Evolutionary conservation across 2,888 invertebrate species (phyloP), one percentile per base, ranked within the genome.

Genomic region (Anaspis maculata): DNA sequence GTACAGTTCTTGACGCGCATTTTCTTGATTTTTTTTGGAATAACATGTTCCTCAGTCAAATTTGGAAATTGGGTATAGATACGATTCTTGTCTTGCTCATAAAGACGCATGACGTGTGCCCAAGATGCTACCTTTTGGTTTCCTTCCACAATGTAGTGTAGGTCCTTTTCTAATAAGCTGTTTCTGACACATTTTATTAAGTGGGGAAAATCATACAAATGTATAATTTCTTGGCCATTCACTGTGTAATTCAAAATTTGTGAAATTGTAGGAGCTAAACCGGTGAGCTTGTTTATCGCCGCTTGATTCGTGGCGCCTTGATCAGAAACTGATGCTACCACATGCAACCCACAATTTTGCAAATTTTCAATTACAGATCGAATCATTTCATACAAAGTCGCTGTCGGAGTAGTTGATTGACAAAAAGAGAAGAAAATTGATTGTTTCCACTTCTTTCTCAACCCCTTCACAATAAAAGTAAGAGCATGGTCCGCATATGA

Each of bases 181-280:
- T 47, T 45, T 11, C 40, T 31, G n/a, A 47, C 30, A 19, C 34
- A 36, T 31, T 44, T 46, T 15, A 41, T 24, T 9, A 42, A 15
- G 25, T 42, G 40, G n/a, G 37, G 40, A 14, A 15, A 11, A 25
- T 42, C 37, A 13, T 27, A 41, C 1, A 41, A n/a, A 14, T 32
- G 40, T 2, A 41, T 16, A 13, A 41, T 19, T 28, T 37, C 40
- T 15, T 25, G 11, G 1, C 13, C 28, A 24, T 41, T 25, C 3
- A 41, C 15, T 2, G 13, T 2, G 12, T 41, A 38, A 10, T 34
- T 34, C 12, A 21, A 25, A 15, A 3, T 23, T 39, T 27, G 1
- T 11, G n/a, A 25, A 23, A 22, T 13, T 28, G 3, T 39, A 9
- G 4, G 3, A 7, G 1, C 12, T 9, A 24, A 23, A 4, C 15